Base-by-base conservation (phyloP, 1,140 invertebrate species). In the Drosophila sulfurigaster region DNA sequence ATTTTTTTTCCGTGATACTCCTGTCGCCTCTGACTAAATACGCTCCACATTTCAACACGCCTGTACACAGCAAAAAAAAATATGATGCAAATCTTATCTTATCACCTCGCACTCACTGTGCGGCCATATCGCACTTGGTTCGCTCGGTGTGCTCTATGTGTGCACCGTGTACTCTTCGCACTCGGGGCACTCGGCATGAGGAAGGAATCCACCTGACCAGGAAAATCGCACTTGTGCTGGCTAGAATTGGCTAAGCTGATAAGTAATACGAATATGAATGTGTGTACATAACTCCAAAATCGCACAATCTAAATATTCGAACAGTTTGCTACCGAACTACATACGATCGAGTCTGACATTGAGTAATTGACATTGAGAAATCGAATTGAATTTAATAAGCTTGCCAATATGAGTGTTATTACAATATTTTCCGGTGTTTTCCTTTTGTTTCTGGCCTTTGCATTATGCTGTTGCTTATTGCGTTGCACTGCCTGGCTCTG, bases 381-480 rank as follows among this genome's bases (percentile, higher is more conserved):
- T 20, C 20, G 48, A 45, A 35, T 43, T 32, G 7, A 8, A 38
- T 38, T 38, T 13, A 48, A n/a, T 51, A 11, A 13, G 25, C 5
- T 30, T 35, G 51, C 30, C 7, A 54, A 10, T 8, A 35, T 35
- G 51, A 15, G 13, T 43, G 15, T 91, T 3, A 41, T 89, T 20
- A 43, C 87, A 4, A 88, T 91, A 68, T 65, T 91, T 38, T 78
- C 79, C 20, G 82, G 79, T 25, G 74, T 90, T 25, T 81, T 91
- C 48, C 64, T 91, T 38, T 64, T 89, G n/a, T 79, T 91, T n/a
- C 16, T 91, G 1, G 71, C 73, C 28, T 91, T 75, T 49, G 75
- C 69, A 5, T 35, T 91, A 2, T 68, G 82, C 28, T 82, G 78
- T 41, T 91, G 87, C 54, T 85, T 81, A 62, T 58, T 91, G 51